Conservation (phyloP, 2,113 vertebrate genomes). For the Silurus glanis region DNA sequence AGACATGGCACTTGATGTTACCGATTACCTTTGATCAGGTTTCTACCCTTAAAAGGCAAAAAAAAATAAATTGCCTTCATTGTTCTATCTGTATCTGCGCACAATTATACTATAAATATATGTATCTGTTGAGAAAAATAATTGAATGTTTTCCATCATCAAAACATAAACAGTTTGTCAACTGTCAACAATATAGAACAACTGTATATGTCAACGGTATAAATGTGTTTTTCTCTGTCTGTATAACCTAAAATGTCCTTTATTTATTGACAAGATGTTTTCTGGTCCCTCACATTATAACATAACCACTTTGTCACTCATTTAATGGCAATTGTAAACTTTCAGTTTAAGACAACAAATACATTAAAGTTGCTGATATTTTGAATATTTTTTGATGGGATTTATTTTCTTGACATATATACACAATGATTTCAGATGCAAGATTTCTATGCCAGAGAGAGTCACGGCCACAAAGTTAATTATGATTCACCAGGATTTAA, state of each 20-base stretch:
- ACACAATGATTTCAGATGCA: not conserved
- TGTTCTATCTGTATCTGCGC: conserved; percentile 53
- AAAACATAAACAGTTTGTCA: conserved; percentile 39
- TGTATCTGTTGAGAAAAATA: conserved; percentile 43
- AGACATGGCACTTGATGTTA: conserved; percentile 34
- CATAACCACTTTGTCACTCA: conserved; percentile 31
- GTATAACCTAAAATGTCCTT: conserved; percentile 43
- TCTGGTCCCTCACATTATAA: conserved; percentile 32
- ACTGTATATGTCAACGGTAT: conserved; percentile 48
- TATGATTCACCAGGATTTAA: conserved; percentile 23
- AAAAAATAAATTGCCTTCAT: conserved; percentile 50
- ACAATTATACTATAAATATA: conserved; percentile 56
- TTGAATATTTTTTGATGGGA: conserved; percentile 43
- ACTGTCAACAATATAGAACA: conserved; percentile 46
- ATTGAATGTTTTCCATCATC: conserved; percentile 45
- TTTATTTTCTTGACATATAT: conserved; percentile 21
- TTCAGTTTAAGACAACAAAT: conserved; percentile 27
- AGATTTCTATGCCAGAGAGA: not conserved
- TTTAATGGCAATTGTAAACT: conserved; percentile 31
- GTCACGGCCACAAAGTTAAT: not conserved
- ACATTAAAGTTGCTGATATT: conserved; percentile 49
- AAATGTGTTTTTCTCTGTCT: conserved; percentile 42
- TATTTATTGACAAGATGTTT: conserved; percentile 56
- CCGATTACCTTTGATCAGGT: conserved; percentile 7
- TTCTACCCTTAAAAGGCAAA: conserved; percentile 40